Evolutionary conservation across 1,140 invertebrate genomes (phyloP), one percentile per base, ranked within the genome.

Genomic region (Neodiprion fabricii): DNA sequence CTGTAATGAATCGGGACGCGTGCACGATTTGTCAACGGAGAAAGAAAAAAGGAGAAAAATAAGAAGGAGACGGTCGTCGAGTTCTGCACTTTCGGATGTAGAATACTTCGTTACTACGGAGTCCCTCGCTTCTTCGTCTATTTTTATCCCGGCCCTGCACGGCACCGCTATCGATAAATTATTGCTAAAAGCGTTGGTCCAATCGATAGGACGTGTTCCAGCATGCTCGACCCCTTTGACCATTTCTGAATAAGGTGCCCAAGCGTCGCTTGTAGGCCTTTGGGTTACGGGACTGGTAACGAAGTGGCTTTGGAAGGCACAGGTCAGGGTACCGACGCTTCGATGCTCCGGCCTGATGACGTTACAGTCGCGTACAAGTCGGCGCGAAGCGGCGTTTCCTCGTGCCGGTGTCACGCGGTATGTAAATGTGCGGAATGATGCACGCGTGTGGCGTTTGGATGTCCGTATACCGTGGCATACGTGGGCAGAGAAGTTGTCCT

Each of bases 221-320:
- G 53, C 53, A 61, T 40, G 28, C 4, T 9, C 9, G 53, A 61
- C 53, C 53, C 53, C n/a, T 14, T 61, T 61, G 53, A 9, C 53
- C 53, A 61, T 61, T 61, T 9, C 11, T 61, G 53, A 61, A 61
- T 61, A 61, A 61, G 53, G 53, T 61, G 53, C 28, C 28, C 28
- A 40, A 0, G 53, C 53, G 53, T 61, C 9, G 28, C 2, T 40
- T 40, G 28, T 40, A 61, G 53, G 53, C 53, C 53, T 61, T 61
- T 61, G 53, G 53, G 53, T 61, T 61, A 61, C 53, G 53, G 53
- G 53, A 61, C 53, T 17, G 53, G 11, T 61, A 61, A 61, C 53
- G 53, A 61, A 17, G 53, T 61, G 53, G 53, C 53, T 61, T 4
- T 61, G 9, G 53, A 61, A 61, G 53, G 53, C 53, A 61, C 53